Evolutionary conservation across 2,888 invertebrate genomes (phyloP).

Genomic region (Ephialtes manifestator): DNA sequence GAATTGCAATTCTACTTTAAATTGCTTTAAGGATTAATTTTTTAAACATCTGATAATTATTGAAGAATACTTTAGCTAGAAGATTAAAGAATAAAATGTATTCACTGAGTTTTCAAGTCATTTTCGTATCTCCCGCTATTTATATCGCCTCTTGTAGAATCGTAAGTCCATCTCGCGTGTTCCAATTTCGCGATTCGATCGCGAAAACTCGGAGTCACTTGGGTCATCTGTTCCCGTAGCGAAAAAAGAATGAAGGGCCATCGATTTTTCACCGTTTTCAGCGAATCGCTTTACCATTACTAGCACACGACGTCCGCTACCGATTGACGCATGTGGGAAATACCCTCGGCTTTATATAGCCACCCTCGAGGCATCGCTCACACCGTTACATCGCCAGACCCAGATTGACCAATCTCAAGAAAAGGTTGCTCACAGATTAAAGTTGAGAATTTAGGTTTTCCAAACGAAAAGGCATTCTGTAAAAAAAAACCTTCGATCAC

Average conservation of each 20-base stretch:
- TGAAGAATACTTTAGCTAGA: too few species aligned
- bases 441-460: conserved; percentile 55
- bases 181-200: conserved; percentile 26
- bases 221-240: conserved; percentile 6
- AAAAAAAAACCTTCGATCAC: too few species aligned
- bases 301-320: background rate
- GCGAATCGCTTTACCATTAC: background rate
- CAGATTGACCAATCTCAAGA: conserved; percentile 66
- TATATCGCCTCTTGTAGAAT: background rate
- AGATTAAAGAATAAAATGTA: background rate
- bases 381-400: conserved; percentile 28
- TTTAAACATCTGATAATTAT: background rate
- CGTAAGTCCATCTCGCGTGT: conserved; percentile 3
- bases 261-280: conserved; percentile 46
- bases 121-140: background rate
- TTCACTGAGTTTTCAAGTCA: background rate
- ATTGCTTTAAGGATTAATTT: background rate
- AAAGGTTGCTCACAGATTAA: conserved; percentile 55
- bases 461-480: background rate
- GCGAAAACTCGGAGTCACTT: conserved; percentile 7
- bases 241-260: conserved; percentile 8
- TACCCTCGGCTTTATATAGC: conserved; percentile 40
- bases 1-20: too few species aligned
- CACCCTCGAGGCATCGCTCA: conserved; percentile 3
- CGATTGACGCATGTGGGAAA: conserved; percentile 40